Evolutionary conservation across 1,140 invertebrate genomes (phyloP).

Genomic region (Heliconius nattereri): DNA sequence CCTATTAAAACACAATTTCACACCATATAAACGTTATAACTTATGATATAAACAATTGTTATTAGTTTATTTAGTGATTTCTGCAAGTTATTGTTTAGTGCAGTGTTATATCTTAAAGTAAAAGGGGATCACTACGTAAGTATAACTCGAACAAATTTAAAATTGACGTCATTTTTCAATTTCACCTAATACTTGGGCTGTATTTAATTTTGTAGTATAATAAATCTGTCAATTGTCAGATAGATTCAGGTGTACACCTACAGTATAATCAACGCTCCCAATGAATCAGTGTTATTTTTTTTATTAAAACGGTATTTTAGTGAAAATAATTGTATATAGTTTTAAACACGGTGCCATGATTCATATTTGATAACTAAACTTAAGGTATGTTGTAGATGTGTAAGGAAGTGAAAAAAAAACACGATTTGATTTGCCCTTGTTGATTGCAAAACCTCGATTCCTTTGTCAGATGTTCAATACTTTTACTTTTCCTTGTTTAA

Average conservation of each 20-base stretch:
- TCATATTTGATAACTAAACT: slow-evolving; percentile 32
- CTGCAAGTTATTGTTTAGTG: slow-evolving; percentile 52
- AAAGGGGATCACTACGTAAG: slow-evolving; percentile 74
- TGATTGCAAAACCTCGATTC: slow-evolving; percentile 75
- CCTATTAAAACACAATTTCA: slow-evolving; percentile 60
- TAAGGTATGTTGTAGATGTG: slow-evolving; percentile 52
- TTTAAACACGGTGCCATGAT: slow-evolving; percentile 60
- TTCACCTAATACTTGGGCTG: background rate
- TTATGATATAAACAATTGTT: slow-evolving; percentile 15
- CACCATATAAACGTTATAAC: slow-evolving; percentile 45
- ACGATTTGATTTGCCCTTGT: slow-evolving; percentile 71
- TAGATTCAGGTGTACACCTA: slow-evolving; percentile 53
- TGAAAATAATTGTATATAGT: slow-evolving; percentile 37
- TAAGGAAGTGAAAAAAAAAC: slow-evolving; percentile 60
- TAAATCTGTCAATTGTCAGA: slow-evolving; percentile 67
- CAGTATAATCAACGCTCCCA: slow-evolving; percentile 41
- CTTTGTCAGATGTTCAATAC: slow-evolving; percentile 72
- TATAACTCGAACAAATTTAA: slow-evolving; percentile 66
- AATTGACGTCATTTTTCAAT: slow-evolving; percentile 29
- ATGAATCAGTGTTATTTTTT: slow-evolving; percentile 40
- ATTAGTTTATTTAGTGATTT: slow-evolving; percentile 41
- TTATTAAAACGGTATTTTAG: slow-evolving; percentile 36
- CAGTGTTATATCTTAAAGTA: slow-evolving; percentile 63
- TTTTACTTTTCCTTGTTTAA: slow-evolving; percentile 70
- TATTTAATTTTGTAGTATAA: slow-evolving; percentile 58